phyloP scores from a whole-genome alignment of 2,797 vertebrate genomes.

The Enteromius argenteus region DNA sequence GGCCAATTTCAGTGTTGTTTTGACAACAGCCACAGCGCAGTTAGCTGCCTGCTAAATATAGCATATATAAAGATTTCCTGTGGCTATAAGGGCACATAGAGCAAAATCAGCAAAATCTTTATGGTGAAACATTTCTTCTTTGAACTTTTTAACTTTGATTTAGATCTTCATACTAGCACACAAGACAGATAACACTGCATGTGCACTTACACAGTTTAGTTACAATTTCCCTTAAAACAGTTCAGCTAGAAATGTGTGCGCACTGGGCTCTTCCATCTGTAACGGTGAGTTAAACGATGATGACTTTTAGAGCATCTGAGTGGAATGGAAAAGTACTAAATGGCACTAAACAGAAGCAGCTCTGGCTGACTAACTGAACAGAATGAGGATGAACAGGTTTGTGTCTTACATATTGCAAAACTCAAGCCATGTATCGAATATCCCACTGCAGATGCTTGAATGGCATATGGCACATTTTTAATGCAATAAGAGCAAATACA shows the following conservation, averaged over 20 bases:
- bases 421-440: slow-evolving; percentile 25
- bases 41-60: slow-evolving; percentile 24
- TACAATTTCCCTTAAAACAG: background rate
- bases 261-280: slow-evolving; percentile 14
- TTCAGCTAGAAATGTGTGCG: background rate
- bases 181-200: background rate
- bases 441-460: background rate
- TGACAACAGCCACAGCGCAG: slow-evolving; percentile 26
- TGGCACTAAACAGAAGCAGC: slow-evolving; percentile 5
- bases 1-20: slow-evolving; percentile 10
- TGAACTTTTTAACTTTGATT: background rate
- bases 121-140: background rate
- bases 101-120: background rate
- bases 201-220: background rate
- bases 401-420: background rate
- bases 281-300: slow-evolving; percentile 4
- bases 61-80: background rate
- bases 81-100: background rate
- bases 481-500: background rate
- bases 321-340: slow-evolving; percentile 67
- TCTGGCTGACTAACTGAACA: slow-evolving; percentile 40
- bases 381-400: slow-evolving; percentile 71
- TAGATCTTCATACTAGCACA: background rate
- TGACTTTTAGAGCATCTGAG: slow-evolving; percentile 25
- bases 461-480: background rate